Evolutionary conservation across 1,140 invertebrate species (phyloP).

Genomic region (Bombus picipes): DNA sequence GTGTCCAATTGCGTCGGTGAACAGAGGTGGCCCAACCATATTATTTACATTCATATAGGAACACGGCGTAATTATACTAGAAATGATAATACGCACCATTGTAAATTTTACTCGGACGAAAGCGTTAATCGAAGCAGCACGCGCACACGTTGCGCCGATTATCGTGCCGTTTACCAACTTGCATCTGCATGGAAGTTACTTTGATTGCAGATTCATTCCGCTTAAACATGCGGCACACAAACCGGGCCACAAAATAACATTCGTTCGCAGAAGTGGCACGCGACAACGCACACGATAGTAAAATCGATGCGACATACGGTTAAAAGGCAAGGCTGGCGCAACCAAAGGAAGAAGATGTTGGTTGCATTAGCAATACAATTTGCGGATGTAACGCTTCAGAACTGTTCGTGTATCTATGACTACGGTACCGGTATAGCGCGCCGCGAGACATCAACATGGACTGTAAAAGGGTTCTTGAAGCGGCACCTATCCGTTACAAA

Average conservation of each 20-base stretch:
- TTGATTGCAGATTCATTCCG: slow-evolving; percentile 41
- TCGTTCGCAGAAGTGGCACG: slow-evolving; percentile 10
- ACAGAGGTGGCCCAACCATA: background rate
- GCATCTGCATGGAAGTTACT: slow-evolving; percentile 30
- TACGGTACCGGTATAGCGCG: slow-evolving; percentile 24
- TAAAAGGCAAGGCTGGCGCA: slow-evolving; percentile 36
- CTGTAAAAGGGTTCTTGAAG: slow-evolving; percentile 62
- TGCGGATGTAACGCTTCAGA: slow-evolving; percentile 6
- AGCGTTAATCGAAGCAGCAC: slow-evolving; percentile 45
- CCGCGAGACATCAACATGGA: slow-evolving; percentile 34
- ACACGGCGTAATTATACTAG: slow-evolving; percentile 48
- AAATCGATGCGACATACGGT: slow-evolving; percentile 47
- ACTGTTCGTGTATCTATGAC: slow-evolving; percentile 17
- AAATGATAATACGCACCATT: slow-evolving; percentile 48
- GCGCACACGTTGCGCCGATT: slow-evolving; percentile 28
- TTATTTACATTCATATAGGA: slow-evolving; percentile 44
- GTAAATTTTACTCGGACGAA: slow-evolving; percentile 36
- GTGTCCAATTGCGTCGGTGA: slow-evolving; percentile 29
- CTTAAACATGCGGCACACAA: slow-evolving; percentile 27
- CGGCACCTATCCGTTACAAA: slow-evolving; percentile 36
- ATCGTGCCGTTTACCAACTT: slow-evolving; percentile 38
- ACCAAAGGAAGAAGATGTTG: slow-evolving; percentile 36
- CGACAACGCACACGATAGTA: background rate
- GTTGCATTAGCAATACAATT: slow-evolving; percentile 41
- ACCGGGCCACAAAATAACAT: slow-evolving; percentile 31